Evolutionary conservation across 2,888 invertebrate species (phyloP), one percentile per base, ranked within the genome.

Genomic region (Idaea biselata): DNA sequence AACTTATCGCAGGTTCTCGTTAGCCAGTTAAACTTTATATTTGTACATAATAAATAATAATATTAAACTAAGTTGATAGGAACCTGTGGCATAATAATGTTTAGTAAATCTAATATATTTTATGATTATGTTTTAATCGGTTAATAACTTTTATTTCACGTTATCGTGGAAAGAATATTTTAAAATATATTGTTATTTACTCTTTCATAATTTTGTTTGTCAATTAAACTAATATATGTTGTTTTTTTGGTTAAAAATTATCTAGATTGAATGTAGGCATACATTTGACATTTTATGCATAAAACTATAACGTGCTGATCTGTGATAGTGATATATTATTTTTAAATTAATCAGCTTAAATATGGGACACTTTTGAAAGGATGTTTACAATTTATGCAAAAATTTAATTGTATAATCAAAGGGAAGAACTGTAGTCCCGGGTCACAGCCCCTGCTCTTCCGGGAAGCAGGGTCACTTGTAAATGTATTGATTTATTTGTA

Each of bases 1-100:
- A 33, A 55, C 55, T 32, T 25, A 55, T 58, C 55, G 55, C 64
- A 61, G 60, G 58, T 7, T 33, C 17, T 60, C 44, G 25, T 61
- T 55, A 58, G 44, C 57, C 54, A 58, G 55, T 53, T 31, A 16
- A 33, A 44, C 14, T 56, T 18, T 32, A 56, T 59, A 62, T 14
- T 44, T 44, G 44, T 44, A 44, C 14, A 44, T 5, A 25, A 3
- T n/a, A n/a, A 5, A 25, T 25, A 44, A 44, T 44, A 33, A 44
- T 44, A 3, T 7, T 44, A 44, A 14, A 44, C 44, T 8, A 44
- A 44, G 44, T 44, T 44, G 44, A 44, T 44, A 8, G 44, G 14
- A 44, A 44, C 44, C 44, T 44, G 44, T 44, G 44, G 44, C 44
- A 44, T 44, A 44, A 44, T 44, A 8, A 44, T 8, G 44, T 8